Percentiles rank a stretch among this genome's conserved stretches.
These are phyloP conservation scores for Takifugu flavidus DNA, from an alignment of 2,113 vertebrate species.

Conservation along the genomic window DNA sequence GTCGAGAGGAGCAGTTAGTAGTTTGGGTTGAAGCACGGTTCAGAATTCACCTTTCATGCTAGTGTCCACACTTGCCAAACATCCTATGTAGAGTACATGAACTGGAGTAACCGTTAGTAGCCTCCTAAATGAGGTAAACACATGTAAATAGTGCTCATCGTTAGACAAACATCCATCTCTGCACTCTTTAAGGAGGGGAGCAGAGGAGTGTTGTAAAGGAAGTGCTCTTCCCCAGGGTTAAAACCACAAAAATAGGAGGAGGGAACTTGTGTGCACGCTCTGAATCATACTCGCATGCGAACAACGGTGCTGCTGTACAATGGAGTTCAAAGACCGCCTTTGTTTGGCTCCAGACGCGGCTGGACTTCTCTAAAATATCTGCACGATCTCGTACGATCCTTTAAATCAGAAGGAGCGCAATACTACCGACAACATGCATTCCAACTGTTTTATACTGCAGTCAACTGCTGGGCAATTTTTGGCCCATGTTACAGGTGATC, in stretches of 20 bases:
- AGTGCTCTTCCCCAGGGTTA: constrained; percentile 51
- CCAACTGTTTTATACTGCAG: background rate
- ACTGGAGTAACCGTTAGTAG: too few relatives aligned
- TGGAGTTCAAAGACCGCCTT: constrained; percentile 3
- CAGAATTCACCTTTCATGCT: too few relatives aligned
- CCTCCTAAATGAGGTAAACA: too few relatives aligned
- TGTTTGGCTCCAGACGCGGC: constrained; percentile 17
- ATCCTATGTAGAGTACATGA: background rate
- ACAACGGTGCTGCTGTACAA: constrained; percentile 22
- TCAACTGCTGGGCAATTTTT: too few relatives aligned
- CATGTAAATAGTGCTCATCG: too few relatives aligned
- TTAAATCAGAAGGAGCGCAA: background rate
- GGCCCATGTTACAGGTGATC: too few relatives aligned
- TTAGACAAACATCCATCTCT: too few relatives aligned
- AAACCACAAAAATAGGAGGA: constrained; percentile 57
- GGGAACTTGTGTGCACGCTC: constrained; percentile 56
- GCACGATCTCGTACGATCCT: background rate
- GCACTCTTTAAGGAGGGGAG: constrained; percentile 16
- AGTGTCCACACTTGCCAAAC: background rate
- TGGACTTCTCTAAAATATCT: constrained; percentile 26
- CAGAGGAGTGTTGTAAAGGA: constrained; percentile 35
- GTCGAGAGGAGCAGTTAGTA: constrained; percentile 3
- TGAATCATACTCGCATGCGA: constrained; percentile 34
- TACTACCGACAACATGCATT: constrained; percentile 2
- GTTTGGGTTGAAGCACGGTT: background rate